Evolutionary conservation across 2,888 invertebrate genomes (phyloP).

Genomic region (Nemoura dubitans): DNA sequence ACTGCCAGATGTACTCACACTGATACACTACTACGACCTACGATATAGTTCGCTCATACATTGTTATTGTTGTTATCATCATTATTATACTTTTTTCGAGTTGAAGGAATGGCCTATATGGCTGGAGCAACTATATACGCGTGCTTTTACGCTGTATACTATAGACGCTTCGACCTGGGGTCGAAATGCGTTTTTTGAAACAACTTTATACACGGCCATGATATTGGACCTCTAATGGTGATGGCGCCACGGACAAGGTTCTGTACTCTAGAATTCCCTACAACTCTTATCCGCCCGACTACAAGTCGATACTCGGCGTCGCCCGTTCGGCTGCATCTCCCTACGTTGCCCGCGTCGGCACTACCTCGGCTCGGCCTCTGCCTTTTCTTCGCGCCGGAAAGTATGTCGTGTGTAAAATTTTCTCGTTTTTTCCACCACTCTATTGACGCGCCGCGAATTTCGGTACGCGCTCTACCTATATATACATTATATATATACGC

Average conservation of each 20-base stretch:
- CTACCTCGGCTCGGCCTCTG: too few species aligned
- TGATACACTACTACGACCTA: neutral
- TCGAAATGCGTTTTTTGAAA: slow-evolving; percentile 28
- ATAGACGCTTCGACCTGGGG: neutral
- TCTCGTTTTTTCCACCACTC: neutral
- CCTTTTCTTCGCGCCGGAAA: neutral
- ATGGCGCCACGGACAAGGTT: neutral
- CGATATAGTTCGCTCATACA: neutral
- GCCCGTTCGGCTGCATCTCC: neutral
- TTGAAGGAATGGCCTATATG: slow-evolving; percentile 10
- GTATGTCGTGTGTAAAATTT: neutral
- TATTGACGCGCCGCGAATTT: neutral
- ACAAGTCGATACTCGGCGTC: neutral
- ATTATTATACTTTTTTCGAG: slow-evolving; percentile 16
- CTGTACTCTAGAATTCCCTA: neutral
- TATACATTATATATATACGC: too few species aligned
- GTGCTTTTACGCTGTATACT: neutral
- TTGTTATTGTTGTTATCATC: slow-evolving; percentile 30
- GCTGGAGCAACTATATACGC: neutral
- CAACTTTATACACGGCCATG: neutral
- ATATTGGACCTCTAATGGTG: neutral
- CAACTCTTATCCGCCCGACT: neutral
- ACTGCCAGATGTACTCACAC: slow-evolving; percentile 25
- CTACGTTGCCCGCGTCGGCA: neutral
- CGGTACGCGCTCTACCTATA: neutral